Conservation (phyloP, 1,140 invertebrate genomes). For the Gonioctena quinquepunctata region DNA sequence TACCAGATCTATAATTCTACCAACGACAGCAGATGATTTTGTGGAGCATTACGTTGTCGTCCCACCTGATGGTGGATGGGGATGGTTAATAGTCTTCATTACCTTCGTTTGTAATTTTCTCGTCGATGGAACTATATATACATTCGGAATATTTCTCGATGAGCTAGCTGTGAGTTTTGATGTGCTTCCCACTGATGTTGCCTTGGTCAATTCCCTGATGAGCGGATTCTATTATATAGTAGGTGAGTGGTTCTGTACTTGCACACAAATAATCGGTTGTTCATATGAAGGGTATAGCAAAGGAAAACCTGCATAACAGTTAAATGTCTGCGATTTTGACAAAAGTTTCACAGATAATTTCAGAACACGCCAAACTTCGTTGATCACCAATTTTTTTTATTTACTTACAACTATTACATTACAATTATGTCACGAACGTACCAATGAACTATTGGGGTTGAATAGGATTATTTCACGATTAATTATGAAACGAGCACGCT, state of each 20-base stretch:
- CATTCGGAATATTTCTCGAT: constrained; percentile 67
- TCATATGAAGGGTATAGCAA: too few relatives aligned
- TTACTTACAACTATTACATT: too few relatives aligned
- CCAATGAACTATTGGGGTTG: too few relatives aligned
- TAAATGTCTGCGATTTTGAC: too few relatives aligned
- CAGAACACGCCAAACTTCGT: too few relatives aligned
- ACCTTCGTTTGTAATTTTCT: constrained; percentile 66
- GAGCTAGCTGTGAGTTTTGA: constrained; percentile 63
- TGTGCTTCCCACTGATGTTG: constrained; percentile 60
- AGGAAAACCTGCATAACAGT: too few relatives aligned
- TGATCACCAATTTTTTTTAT: too few relatives aligned
- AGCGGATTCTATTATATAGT: constrained; percentile 73
- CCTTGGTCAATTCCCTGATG: constrained; percentile 68
- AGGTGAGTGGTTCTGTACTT: constrained; percentile 58
- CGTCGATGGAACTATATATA: constrained; percentile 80
- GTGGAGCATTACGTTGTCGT: constrained; percentile 53
- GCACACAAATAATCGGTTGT: too few relatives aligned
- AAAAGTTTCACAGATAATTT: too few relatives aligned
- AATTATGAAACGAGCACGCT: too few relatives aligned
- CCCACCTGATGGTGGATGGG: constrained; percentile 77
- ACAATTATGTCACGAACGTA: too few relatives aligned
- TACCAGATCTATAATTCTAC: not conserved
- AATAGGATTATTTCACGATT: too few relatives aligned
- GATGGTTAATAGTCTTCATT: constrained; percentile 67
- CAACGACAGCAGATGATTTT: not conserved